Percentiles rank a stretch among this genome's conserved stretches.
phyloP scores from a whole-genome alignment of 2,113 vertebrate genomes.

The Setophaga coronata region DNA sequence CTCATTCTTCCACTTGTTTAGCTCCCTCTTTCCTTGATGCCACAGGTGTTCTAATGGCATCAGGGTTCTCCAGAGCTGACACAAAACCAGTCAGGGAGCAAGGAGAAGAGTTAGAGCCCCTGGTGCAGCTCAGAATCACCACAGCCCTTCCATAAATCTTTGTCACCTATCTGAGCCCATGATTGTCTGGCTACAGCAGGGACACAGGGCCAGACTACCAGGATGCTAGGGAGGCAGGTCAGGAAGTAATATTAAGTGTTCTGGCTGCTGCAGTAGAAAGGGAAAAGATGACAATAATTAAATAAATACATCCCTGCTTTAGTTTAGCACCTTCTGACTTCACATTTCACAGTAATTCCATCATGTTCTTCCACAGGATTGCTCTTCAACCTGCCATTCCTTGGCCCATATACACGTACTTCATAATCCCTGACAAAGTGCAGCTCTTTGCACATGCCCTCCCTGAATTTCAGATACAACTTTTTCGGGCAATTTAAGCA shows the following conservation, averaged over 20 bases:
- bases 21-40: background rate
- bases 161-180: background rate
- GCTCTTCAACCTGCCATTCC: background rate
- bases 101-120: background rate
- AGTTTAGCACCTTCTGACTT: background rate
- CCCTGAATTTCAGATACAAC: background rate
- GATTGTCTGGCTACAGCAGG: background rate
- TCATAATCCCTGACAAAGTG: background rate
- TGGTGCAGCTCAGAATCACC: background rate
- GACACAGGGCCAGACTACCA: background rate
- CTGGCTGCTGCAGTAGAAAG: background rate
- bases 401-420: background rate
- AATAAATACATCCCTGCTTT: background rate
- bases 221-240: background rate
- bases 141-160: background rate
- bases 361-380: background rate
- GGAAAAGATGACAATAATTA: background rate
- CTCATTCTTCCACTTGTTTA: background rate
- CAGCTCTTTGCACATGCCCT: background rate
- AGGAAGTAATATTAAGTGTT: background rate
- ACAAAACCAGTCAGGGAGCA: background rate
- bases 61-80: accelerated
- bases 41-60: background rate
- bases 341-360: background rate
- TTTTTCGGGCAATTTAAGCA: background rate